Percentiles rank a stretch among this genome's conserved stretches.
These are phyloP conservation scores for Jordanella pulchra DNA, from an alignment of 2,797 vertebrate genomes.

Conservation along the genomic window DNA sequence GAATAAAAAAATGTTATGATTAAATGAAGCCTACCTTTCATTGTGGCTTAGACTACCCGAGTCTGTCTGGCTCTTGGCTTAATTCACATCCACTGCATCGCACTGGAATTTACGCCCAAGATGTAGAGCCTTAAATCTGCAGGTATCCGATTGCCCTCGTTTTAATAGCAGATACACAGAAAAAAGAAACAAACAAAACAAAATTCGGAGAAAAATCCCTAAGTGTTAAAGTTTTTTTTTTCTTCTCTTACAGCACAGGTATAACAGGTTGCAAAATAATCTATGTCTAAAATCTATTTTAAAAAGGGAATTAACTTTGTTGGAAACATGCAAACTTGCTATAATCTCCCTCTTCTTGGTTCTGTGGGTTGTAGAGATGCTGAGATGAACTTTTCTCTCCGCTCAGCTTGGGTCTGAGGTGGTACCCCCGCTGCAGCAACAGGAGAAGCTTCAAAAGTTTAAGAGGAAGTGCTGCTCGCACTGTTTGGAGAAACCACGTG, in stretches of 20 bases:
- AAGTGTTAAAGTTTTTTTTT: background rate
- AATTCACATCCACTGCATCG: constrained; percentile 77
- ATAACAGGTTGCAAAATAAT: constrained; percentile 14
- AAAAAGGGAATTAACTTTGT: constrained; percentile 14
- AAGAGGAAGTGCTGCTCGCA: constrained; percentile 71
- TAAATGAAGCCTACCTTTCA: constrained; percentile 77
- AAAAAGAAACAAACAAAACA: background rate
- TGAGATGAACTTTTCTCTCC: constrained; percentile 54
- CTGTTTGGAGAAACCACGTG: constrained; percentile 78
- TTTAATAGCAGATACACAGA: background rate
- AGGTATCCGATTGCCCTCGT: constrained; percentile 26
- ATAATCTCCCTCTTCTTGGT: background rate
- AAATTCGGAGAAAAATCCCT: constrained; percentile 40
- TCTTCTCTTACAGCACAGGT: constrained; percentile 44
- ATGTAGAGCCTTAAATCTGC: constrained; percentile 17
- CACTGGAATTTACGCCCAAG: constrained; percentile 52
- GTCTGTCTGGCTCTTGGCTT: constrained; percentile 50
- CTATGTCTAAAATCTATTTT: background rate
- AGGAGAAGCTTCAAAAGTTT: constrained; percentile 51
- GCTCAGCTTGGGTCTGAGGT: constrained; percentile 39
- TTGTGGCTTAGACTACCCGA: constrained; percentile 58
- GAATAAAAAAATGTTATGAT: background rate
- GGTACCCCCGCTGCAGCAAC: constrained; percentile 52
- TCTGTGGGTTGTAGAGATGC: constrained; percentile 44
- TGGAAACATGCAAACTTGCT: background rate